Conservation (phyloP, 2,113 vertebrate species). For the Dicrurus megarhynchus region DNA sequence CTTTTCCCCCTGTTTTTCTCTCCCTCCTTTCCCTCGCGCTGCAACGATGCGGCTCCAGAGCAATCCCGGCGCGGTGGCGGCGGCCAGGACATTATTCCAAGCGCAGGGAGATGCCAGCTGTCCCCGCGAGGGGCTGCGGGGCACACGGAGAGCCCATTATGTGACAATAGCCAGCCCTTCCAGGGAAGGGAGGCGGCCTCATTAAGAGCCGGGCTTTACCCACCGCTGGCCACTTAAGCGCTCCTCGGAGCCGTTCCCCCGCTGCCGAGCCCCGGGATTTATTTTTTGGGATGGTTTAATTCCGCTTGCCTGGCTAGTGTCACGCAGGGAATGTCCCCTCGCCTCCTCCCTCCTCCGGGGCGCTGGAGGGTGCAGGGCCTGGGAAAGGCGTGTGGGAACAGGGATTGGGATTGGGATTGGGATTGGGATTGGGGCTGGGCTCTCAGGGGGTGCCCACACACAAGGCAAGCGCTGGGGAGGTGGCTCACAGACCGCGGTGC, state of each 20-base stretch:
- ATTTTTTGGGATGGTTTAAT: neutral
- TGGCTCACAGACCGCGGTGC: accelerated
- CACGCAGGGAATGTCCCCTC: neutral
- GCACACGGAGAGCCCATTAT: neutral
- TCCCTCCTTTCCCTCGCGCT: neutral
- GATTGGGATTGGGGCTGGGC: neutral
- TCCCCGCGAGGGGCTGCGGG: neutral
- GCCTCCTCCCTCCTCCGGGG: too few relatives aligned
- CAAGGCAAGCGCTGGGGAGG: neutral
- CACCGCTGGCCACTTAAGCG: neutral
- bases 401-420: neutral
- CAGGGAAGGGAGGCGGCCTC: neutral
- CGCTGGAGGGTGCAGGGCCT: neutral
- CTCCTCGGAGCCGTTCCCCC: neutral
- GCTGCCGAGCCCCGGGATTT: neutral
- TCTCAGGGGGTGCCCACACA: neutral
- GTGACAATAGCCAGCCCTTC: neutral
- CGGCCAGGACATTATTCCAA: neutral
- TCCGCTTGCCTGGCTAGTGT: neutral
- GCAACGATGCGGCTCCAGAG: neutral
- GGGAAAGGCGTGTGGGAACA: accelerated
- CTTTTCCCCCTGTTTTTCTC: neutral
- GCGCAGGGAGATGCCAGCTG: neutral
- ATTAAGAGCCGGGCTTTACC: neutral
- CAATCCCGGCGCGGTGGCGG: neutral